phyloP scores from a whole-genome alignment of 2,797 vertebrate genomes.

The Triplophysa bombifrons region DNA sequence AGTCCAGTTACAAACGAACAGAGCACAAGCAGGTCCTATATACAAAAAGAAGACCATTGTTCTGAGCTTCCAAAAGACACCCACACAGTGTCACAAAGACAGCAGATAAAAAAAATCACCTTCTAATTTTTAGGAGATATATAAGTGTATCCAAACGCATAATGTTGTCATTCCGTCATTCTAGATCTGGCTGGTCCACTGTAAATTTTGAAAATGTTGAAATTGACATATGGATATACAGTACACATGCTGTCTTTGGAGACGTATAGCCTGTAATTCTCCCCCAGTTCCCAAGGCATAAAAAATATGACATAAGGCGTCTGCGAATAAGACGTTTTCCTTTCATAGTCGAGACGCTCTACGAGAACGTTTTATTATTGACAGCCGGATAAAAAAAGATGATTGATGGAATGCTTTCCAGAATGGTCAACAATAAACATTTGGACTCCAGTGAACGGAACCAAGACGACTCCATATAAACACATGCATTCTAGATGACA shows the following conservation, averaged over 20 bases:
- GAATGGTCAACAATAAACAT: not conserved
- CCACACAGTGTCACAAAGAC: constrained; percentile 28
- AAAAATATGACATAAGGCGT: not conserved
- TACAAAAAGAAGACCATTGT: constrained; percentile 35
- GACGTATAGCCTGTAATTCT: not conserved
- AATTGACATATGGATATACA: not conserved
- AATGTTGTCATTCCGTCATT: not conserved
- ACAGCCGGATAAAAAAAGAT: not conserved
- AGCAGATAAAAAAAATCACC: constrained; percentile 1
- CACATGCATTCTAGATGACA: constrained; percentile 29
- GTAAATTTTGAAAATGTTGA: not conserved
- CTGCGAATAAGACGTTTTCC: not conserved
- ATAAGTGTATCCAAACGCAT: not conserved
- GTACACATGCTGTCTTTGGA: not conserved
- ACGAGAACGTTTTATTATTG: not conserved
- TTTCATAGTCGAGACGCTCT: not conserved
- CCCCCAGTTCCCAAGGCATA: constrained; percentile 1
- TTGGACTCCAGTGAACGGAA: constrained; percentile 19
- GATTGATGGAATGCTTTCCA: not conserved
- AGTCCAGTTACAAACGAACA: not conserved
- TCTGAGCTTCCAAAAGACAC: constrained; percentile 28
- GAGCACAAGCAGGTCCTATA: constrained; percentile 6
- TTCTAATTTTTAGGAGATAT: not conserved
- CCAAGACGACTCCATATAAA: not conserved
- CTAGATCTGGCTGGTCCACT: not conserved